Base-by-base conservation (phyloP, 1,140 invertebrate species). In the Leptinotarsa undecemlineata region DNA sequence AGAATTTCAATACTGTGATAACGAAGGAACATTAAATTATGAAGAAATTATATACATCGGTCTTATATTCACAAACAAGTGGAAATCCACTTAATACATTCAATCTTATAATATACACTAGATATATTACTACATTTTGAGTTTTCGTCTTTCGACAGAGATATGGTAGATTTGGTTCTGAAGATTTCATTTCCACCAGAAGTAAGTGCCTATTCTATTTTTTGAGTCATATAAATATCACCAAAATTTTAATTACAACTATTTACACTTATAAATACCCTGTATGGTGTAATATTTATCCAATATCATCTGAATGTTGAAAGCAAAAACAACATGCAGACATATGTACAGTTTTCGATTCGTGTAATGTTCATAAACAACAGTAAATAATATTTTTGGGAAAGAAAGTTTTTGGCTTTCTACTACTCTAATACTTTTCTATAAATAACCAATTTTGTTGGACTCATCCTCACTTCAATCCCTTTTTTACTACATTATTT, bases 81-180 rank as follows among this genome's bases (percentile, higher is more conserved):
- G 26, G 26, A 42, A 42, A 23, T 42, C 23, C 23, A 67, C 19
- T 67, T 17, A 23, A 21, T 17, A 67, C 23, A 42, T 26, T 21
- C 1, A 23, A 8, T 67, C 64, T 23, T 67, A 67, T 26, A 33
- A 21, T 42, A 33, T 23, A 26, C 20, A 33, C 33, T 42, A 42
- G 33, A 42, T 3, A 42, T 42, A 42, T 42, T 42, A 42, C 1
- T 42, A 42, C 33, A 42, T 11, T 42, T 42, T 42, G 33, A 42
- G 33, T 42, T 42, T 33, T 11, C 3, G 33, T 42, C 33, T 42
- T 8, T 4, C 1, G 51, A 15, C 15, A 57, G 51, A 57, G 51
- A 57, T 57, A 57, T 57, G 51, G n/a, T 57, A 57, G 51, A 17
- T 57, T 57, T 57, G 51, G 51, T 57, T 57, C 51, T 19, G 51